Conservation (phyloP, 64 coral and sea anemone genomes). For the Pocillopora verrucosa region DNA sequence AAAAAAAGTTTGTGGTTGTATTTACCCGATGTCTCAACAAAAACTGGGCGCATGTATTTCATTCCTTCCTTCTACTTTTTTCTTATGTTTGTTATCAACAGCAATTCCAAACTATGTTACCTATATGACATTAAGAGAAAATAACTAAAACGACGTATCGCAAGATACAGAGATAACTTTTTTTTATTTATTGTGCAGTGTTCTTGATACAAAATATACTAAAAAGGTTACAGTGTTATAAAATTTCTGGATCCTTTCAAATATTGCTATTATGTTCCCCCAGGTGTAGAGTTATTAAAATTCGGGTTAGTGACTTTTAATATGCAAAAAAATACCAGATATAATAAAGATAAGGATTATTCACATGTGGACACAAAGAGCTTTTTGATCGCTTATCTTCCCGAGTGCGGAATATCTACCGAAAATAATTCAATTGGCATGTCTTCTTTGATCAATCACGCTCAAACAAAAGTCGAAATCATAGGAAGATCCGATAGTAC, state of each 20-base stretch:
- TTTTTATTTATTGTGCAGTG: background rate
- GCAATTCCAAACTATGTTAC: background rate
- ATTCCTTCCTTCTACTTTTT: too few relatives aligned
- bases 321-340: slow-evolving; percentile 69
- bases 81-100: background rate
- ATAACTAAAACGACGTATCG: background rate
- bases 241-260: background rate
- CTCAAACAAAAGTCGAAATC: slow-evolving; percentile 9
- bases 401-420: background rate
- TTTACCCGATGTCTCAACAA: too few relatives aligned
- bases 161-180: background rate
- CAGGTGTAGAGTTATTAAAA: slow-evolving; percentile 64
- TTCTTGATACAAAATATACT: background rate
- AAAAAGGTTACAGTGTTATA: background rate
- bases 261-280: background rate
- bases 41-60: too few relatives aligned
- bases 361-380: slow-evolving; percentile 76
- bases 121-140: background rate
- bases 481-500: background rate
- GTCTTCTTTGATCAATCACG: slow-evolving; percentile 26
- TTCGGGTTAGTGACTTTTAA: slow-evolving; percentile 53
- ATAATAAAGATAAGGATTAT: slow-evolving; percentile 58
- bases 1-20: background rate
- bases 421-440: slow-evolving; percentile 32
- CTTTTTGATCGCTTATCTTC: slow-evolving; percentile 66